Conservation (phyloP, 2,797 vertebrate species). For the Amniataba percoides region DNA sequence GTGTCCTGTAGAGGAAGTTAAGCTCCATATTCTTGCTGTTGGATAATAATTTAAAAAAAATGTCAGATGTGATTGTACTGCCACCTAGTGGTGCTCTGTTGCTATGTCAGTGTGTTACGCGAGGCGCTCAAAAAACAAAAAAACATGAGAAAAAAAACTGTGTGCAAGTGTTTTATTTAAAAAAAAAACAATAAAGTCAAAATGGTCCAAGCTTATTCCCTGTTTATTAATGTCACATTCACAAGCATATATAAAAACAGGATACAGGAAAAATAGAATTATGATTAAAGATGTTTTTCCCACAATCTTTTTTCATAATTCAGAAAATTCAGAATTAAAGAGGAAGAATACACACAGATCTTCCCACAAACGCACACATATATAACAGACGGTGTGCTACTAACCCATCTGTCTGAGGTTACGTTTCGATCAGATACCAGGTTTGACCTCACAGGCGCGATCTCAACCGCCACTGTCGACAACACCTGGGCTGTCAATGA, state of each 20-base stretch:
- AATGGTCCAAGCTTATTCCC: conserved; percentile 47
- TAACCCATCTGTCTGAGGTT: conserved; percentile 80
- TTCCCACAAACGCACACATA: conserved; percentile 1
- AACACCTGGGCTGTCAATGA: conserved; percentile 69
- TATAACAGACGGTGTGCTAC: conserved; percentile 18
- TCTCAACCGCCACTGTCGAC: conserved; percentile 71
- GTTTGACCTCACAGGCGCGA: conserved; percentile 61
- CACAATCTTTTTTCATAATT: background rate
- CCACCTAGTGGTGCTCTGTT: conserved; percentile 88
- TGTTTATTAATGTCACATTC: conserved; percentile 50
- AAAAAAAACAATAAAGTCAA: conserved; percentile 79
- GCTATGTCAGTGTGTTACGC: conserved; percentile 88
- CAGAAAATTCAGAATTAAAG: conserved; percentile 12
- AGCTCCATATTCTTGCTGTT: conserved; percentile 89
- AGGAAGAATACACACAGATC: conserved; percentile 1
- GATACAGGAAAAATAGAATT: too few relatives aligned
- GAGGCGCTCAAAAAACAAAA: conserved; percentile 77
- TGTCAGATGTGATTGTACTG: conserved; percentile 90
- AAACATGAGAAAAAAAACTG: conserved; percentile 73
- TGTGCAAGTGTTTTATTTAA: conserved; percentile 88
- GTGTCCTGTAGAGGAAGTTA: conserved; percentile 90
- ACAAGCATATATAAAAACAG: background rate
- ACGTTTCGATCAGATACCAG: conserved; percentile 77
- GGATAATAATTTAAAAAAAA: conserved; percentile 78
- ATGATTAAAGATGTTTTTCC: too few relatives aligned